Conservation (phyloP, 2,888 invertebrate genomes). For the Beris morrisii region DNA sequence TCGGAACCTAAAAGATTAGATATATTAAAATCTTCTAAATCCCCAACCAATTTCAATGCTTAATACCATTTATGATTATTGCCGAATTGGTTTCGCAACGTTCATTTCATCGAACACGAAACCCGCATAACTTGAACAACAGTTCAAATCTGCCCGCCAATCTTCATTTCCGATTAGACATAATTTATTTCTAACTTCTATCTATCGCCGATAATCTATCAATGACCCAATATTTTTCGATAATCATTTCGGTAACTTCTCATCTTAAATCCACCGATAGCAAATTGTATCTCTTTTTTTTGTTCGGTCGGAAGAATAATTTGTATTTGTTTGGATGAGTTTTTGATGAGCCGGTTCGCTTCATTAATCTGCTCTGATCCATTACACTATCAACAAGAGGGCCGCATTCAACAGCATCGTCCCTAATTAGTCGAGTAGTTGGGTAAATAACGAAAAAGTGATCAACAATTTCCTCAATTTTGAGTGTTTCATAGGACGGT, state of each 20-base stretch:
- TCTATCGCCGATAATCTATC: conserved; percentile 1
- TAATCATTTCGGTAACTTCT: conserved; percentile 2
- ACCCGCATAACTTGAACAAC: no score
- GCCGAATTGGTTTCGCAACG: no score
- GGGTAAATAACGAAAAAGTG: conserved; percentile 7
- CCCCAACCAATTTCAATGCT: no score
- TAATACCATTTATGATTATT: no score
- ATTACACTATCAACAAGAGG: conserved; percentile 5
- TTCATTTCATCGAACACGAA: no score
- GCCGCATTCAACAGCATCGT: background rate
- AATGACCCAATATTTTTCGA: conserved; percentile 15
- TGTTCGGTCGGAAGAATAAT: background rate
- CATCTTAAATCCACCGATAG: no score
- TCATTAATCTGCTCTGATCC: conserved; percentile 3
- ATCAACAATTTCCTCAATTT: conserved; percentile 9
- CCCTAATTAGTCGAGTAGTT: conserved; percentile 12
- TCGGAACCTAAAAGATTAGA: no score
- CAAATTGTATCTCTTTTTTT: no score
- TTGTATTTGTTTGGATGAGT: conserved; percentile 1
- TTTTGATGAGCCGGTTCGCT: background rate
- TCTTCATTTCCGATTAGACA: no score
- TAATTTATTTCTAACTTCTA: no score
- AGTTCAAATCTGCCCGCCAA: no score
- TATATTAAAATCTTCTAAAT: no score
- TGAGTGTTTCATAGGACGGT: background rate